A percentile compares a stretch with the other conserved stretches of the same genome.
phyloP scores from a whole-genome alignment of 1,140 invertebrate species.

The Pemphigus obesinymphae region DNA sequence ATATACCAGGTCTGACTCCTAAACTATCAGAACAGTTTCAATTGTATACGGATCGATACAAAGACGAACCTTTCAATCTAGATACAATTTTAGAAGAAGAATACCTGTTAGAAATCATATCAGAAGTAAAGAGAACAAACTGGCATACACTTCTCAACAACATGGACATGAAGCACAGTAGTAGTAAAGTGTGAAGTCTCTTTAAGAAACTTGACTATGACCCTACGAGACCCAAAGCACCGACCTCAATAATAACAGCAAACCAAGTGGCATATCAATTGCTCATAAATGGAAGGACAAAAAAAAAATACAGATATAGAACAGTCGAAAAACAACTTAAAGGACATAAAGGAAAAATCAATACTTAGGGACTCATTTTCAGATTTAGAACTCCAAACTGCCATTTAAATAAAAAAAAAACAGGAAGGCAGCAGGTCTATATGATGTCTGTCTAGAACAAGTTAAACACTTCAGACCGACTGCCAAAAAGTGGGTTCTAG shows the following conservation, averaged over 20 bases:
- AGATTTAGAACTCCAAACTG: background rate
- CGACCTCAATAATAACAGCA: background rate
- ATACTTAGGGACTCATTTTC: background rate
- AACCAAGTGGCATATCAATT: background rate
- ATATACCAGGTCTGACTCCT: background rate
- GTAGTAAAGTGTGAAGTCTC: too few species aligned
- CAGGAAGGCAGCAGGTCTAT: slow-evolving; percentile 2
- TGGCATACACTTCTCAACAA: too few species aligned
- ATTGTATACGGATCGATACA: too few species aligned
- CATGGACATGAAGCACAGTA: too few species aligned
- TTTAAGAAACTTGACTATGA: background rate
- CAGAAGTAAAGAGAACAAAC: too few species aligned
- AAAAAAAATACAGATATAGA: background rate
- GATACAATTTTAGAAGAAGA: too few species aligned
- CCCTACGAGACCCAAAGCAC: background rate
- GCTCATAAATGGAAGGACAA: background rate
- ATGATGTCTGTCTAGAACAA: too few species aligned
- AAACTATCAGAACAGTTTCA: too few species aligned
- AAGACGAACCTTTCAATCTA: too few species aligned
- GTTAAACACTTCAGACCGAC: background rate
- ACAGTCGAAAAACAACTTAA: background rate
- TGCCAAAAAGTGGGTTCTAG: background rate
- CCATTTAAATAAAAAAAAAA: slow-evolving; percentile 1
- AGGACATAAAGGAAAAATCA: background rate
- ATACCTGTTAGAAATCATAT: too few species aligned